Percentiles rank a stretch among this genome's conserved stretches.
Evolutionary conservation across 2,888 invertebrate species (phyloP).

Genomic region (Troides helena): DNA sequence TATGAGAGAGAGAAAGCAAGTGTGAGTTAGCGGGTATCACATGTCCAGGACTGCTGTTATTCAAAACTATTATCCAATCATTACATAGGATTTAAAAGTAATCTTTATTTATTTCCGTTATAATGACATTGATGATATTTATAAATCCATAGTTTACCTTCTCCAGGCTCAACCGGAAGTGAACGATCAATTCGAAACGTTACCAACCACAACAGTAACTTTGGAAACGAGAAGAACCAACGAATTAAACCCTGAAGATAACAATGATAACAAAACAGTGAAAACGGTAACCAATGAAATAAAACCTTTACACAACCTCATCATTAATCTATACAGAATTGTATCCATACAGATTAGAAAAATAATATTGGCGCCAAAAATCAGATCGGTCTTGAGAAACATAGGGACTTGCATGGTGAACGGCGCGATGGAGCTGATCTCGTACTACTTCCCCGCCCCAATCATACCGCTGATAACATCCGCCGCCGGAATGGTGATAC

Average conservation of each 20-base stretch:
- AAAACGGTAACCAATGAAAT: constrained; percentile 12
- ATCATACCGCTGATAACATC: constrained; percentile 67
- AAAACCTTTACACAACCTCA: constrained; percentile 4
- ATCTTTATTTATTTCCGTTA: background rate
- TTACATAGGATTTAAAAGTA: no score
- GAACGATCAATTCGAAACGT: constrained; percentile 48
- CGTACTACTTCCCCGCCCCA: constrained; percentile 64
- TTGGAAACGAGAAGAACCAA: constrained; percentile 5
- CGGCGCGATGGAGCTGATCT: constrained; percentile 65
- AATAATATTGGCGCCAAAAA: constrained; percentile 52
- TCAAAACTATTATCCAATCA: no score
- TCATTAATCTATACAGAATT: constrained; percentile 39
- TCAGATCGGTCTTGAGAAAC: constrained; percentile 55
- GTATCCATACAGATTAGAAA: constrained; percentile 46
- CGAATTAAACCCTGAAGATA: background rate
- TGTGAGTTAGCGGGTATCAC: no score
- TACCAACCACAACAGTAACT: constrained; percentile 23
- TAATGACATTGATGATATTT: background rate
- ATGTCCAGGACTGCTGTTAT: no score
- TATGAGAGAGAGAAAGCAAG: no score
- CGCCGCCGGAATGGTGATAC: constrained; percentile 66
- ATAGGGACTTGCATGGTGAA: constrained; percentile 68
- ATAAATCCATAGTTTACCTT: background rate
- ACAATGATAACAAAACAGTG: background rate
- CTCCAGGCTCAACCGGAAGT: constrained; percentile 57